Base-by-base conservation (phyloP, 2,113 vertebrate species). In the Labeo rohita region DNA sequence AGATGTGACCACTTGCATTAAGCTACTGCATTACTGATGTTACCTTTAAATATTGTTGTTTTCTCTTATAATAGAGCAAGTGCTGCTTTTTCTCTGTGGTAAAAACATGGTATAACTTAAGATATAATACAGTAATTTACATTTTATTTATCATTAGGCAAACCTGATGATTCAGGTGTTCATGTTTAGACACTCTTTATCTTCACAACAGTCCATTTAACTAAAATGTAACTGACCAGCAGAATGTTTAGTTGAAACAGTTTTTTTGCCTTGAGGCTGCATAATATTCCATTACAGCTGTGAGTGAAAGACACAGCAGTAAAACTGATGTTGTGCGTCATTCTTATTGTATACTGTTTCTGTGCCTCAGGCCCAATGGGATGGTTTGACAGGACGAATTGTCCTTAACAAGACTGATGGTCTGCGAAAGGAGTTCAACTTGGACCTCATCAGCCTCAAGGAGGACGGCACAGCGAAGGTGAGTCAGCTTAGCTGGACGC, bases 381-480 rank as follows among this genome's bases (percentile, higher is more conserved):
- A 98, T 28, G 98, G 98, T 85, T 95, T 99, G 93, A 99, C 98
- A 15, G 98, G 98, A 12, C 96, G 95, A 85, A 99, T 99, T 90
- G 95, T 96, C 91, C 97, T 99, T 92, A 98, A 99, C 94, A 99
- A 97, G 93, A 98, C 96, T 0, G 97, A 99, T 2, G 98, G 98
- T 88, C 94, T 98, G 87, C 93, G 98, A 90, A 98, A 95, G 92
- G 96, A 98, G 94, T 99, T 99, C 86, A 96, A 98, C 93, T 95
- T 99, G 95, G 98, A 99, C 92, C 95, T 99, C 88, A 99, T 99
- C 94, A 98, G 97, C 91, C 96, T 99, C 85, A 98, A 97, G 93
- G 98, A 99, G 88, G 98, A 99, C 49, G 97, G 98, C 88, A 95
- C 95, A 43, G 95, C 96, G 92, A 98, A 98, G 97, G 98, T 99